Conservation (phyloP, 2,797 vertebrate species). For the Melanotaenia maccullochi region DNA sequence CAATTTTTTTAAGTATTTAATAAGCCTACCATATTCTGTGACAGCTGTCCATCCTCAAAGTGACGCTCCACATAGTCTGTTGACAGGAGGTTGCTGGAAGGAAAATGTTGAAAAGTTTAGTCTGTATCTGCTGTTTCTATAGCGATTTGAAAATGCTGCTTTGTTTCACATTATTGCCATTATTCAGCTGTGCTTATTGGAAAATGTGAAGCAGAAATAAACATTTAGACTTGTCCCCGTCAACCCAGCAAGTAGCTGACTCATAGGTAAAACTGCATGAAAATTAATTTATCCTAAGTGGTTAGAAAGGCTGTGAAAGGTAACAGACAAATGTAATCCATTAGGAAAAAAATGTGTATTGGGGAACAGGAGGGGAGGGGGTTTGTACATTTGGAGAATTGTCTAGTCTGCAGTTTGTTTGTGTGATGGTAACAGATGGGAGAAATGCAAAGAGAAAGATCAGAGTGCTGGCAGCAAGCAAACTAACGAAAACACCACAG, state of each 20-base stretch:
- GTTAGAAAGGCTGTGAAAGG: constrained; percentile 1
- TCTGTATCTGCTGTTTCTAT: background rate
- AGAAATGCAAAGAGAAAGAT: background rate
- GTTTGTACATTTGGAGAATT: constrained; percentile 1
- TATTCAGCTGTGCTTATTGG: constrained; percentile 8
- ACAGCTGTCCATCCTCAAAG: constrained; percentile 75
- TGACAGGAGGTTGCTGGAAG: constrained; percentile 91
- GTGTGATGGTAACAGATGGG: background rate
- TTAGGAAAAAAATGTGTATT: background rate
- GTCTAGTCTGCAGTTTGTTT: background rate
- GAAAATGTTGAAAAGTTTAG: constrained; percentile 22
- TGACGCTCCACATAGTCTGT: constrained; percentile 92
- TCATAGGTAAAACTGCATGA: constrained; percentile 20
- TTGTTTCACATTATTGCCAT: background rate
- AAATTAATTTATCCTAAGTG: constrained; percentile 20
- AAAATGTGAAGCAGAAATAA: constrained; percentile 2
- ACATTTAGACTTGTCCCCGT: background rate
- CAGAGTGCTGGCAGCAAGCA: constrained; percentile 12
- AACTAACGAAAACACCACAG: background rate
- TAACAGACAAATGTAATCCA: background rate
- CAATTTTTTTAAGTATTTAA: background rate
- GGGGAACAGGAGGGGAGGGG: background rate
- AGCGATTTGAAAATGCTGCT: background rate
- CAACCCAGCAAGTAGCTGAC: background rate
- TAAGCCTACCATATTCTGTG: constrained; percentile 75